Evolutionary conservation across 92 coral and sea anemone species (phyloP).

Genomic region (Actinostola sp.): DNA sequence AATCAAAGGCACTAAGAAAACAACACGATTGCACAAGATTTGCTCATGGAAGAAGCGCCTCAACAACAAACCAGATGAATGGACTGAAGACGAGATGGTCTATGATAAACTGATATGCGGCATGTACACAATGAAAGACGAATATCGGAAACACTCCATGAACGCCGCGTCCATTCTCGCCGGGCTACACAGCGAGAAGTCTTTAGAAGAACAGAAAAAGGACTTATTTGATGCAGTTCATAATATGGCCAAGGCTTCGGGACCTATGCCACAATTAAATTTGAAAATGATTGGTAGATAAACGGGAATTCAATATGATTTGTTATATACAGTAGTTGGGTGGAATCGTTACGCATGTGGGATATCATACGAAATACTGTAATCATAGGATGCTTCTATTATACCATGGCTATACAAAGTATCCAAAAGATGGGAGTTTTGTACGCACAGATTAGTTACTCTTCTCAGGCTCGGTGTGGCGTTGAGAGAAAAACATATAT

Average conservation of each 20-base stretch:
- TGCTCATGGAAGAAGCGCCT: constrained; percentile 73
- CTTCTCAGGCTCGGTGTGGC: too few relatives aligned
- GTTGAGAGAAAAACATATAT: too few relatives aligned
- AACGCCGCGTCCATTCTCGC: constrained; percentile 80
- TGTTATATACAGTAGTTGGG: too few relatives aligned
- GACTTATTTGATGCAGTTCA: constrained; percentile 82
- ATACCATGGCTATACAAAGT: too few relatives aligned
- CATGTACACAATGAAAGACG: constrained; percentile 75
- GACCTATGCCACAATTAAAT: constrained; percentile 80
- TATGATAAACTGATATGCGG: constrained; percentile 92
- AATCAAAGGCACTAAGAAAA: constrained; percentile 73
- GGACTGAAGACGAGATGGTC: constrained; percentile 56
- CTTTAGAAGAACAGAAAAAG: constrained; percentile 80
- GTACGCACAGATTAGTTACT: too few relatives aligned
- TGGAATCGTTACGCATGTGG: too few relatives aligned
- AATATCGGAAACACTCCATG: constrained; percentile 73
- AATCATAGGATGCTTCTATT: background rate
- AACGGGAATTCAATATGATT: background rate
- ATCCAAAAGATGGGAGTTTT: too few relatives aligned
- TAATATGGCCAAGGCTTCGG: constrained; percentile 83
- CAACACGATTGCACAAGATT: constrained; percentile 84
- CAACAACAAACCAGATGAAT: constrained; percentile 65
- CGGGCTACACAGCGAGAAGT: constrained; percentile 60
- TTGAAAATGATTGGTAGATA: constrained; percentile 58
- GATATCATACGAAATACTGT: too few relatives aligned